phyloP scores from a whole-genome alignment of 2,113 vertebrate genomes.

The Tragelaphus imberbis region DNA sequence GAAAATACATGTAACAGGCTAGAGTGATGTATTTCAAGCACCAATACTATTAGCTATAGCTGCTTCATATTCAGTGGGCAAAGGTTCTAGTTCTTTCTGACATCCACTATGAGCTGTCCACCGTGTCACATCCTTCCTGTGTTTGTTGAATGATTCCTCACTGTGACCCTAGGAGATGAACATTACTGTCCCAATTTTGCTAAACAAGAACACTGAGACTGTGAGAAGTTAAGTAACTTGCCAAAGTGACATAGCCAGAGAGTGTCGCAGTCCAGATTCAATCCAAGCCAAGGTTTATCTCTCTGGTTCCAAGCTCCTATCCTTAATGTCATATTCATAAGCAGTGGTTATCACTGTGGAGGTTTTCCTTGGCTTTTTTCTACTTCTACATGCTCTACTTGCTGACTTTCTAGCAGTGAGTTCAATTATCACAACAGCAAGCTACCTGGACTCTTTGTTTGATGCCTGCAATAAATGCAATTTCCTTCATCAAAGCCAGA shows the following conservation, averaged over 20 bases:
- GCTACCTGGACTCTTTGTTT: not conserved
- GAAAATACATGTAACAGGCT: not conserved
- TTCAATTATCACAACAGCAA: not conserved
- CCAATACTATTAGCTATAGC: not conserved
- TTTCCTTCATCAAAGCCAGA: not conserved
- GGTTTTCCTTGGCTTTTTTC: not conserved
- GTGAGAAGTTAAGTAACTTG: not conserved
- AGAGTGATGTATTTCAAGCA: not conserved
- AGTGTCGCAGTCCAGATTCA: not conserved
- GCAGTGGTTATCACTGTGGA: not conserved
- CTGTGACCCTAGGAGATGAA: not conserved
- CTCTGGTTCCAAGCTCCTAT: not conserved
- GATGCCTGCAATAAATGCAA: not conserved
- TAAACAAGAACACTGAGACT: not conserved
- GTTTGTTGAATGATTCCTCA: not conserved
- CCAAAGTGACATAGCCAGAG: not conserved
- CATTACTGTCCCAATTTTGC: not conserved
- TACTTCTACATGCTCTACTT: not conserved
- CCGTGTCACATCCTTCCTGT: not conserved
- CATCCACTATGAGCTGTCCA: not conserved
- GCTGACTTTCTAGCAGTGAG: not conserved
- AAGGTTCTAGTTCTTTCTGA: not conserved
- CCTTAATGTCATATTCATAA: not conserved
- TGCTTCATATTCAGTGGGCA: not conserved
- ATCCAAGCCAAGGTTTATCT: not conserved